A percentile compares a stretch with the other conserved stretches of the same genome.
phyloP scores from a whole-genome alignment of 1,140 invertebrate genomes.

The Rhynchophorus ferrugineus region DNA sequence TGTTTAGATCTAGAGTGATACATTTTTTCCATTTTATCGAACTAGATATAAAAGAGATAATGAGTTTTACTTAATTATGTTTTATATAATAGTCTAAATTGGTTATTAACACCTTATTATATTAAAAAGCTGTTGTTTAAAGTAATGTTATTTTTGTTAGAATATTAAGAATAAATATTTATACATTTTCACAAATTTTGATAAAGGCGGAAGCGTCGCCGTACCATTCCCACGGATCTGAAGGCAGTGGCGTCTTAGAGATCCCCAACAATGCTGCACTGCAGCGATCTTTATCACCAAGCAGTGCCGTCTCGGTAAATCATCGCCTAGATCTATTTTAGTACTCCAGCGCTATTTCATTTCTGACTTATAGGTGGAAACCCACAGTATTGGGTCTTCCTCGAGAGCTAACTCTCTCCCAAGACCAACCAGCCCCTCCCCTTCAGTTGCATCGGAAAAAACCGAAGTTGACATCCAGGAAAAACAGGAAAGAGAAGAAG shows the following conservation, averaged over 20 bases:
- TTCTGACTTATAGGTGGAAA: constrained; percentile 10
- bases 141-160: no score
- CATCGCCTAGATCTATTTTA: constrained; percentile 38
- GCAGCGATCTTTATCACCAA: constrained; percentile 50
- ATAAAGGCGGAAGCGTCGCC: constrained; percentile 34
- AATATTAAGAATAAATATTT: no score
- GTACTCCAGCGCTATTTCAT: not conserved
- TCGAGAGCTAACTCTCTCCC: constrained; percentile 57
- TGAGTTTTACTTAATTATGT: no score
- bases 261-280: constrained; percentile 43
- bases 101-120: no score
- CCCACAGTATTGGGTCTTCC: constrained; percentile 33
- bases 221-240: constrained; percentile 31
- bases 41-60: no score
- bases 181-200: constrained; percentile 2
- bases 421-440: constrained; percentile 73
- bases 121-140: no score
- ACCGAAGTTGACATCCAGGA: constrained; percentile 64
- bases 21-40: no score
- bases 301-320: constrained; percentile 54
- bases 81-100: no score
- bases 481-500: constrained; percentile 82
- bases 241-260: constrained; percentile 38
- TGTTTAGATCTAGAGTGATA: no score
- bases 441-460: constrained; percentile 72